Conservation (phyloP, 2,797 vertebrate species). For the Malurus splendens region DNA sequence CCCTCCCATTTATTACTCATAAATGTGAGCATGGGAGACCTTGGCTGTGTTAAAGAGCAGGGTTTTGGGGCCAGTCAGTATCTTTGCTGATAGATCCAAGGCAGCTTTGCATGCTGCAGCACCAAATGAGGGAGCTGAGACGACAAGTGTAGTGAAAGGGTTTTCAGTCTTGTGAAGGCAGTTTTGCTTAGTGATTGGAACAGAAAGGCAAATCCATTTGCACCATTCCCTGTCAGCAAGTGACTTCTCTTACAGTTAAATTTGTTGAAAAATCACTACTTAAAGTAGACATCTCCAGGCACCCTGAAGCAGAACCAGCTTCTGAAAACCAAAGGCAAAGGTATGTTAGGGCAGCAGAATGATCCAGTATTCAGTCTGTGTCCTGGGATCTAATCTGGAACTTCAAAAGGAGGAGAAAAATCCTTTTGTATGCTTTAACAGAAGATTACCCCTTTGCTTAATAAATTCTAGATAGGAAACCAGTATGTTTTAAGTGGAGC, state of each 20-base stretch:
- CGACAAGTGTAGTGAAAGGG: not conserved
- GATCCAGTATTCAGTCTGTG: not conserved
- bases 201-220: not conserved
- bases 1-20: not conserved
- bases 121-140: not conserved
- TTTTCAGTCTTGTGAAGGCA: not conserved
- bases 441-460: not conserved
- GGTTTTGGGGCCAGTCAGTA: not conserved
- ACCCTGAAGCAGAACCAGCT: not conserved
- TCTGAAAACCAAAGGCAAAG: not conserved
- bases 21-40: not conserved
- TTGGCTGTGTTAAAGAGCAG: rapidly evolving
- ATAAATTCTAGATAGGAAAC: not conserved
- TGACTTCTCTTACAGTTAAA: not conserved
- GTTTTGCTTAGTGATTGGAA: not conserved
- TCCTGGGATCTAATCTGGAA: not conserved
- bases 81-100: not conserved
- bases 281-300: not conserved
- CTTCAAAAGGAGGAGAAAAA: not conserved
- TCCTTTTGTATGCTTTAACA: not conserved
- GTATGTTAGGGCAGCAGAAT: not conserved
- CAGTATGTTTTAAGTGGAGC: not conserved
- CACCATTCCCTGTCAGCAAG: not conserved
- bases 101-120: not conserved
- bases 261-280: not conserved